A percentile compares a stretch with the other conserved stretches of the same genome.
Evolutionary conservation across 2,113 vertebrate species (phyloP).

Genomic region (Mionectes macconnelli): DNA sequence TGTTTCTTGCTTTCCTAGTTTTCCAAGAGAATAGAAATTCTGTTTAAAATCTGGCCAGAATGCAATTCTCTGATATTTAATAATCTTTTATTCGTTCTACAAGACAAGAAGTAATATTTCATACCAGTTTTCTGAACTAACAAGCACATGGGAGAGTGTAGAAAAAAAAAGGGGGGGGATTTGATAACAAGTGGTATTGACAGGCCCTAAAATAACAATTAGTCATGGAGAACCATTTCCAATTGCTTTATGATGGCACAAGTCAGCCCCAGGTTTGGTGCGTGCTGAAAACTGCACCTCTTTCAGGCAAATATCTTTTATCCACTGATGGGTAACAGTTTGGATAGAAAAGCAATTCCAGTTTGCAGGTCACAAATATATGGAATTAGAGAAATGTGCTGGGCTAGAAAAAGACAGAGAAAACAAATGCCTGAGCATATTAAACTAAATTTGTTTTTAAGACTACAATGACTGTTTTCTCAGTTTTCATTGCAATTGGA

Average conservation of each 20-base stretch:
- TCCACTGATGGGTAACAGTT: not conserved
- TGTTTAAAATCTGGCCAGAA: not conserved
- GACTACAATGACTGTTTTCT: not conserved
- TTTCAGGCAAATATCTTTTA: not conserved
- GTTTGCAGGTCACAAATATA: not conserved
- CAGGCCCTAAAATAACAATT: not conserved
- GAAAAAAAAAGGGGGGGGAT: not conserved
- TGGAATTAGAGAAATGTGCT: not conserved
- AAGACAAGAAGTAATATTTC: not conserved
- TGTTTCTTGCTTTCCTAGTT: not conserved
- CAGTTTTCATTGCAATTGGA: not conserved
- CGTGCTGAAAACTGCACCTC: not conserved
- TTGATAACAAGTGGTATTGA: not conserved
- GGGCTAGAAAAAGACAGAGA: not conserved
- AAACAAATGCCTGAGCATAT: not conserved
- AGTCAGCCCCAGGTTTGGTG: not conserved
- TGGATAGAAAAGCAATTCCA: slow-evolving; percentile 7
- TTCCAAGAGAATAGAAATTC: not conserved
- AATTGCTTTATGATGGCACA: not conserved
- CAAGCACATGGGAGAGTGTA: not conserved
- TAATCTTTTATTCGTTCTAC: not conserved
- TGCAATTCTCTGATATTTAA: not conserved
- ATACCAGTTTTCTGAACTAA: not conserved
- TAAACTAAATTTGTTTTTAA: not conserved
- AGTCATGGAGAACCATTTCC: not conserved